A percentile compares a stretch with the other conserved stretches of the same genome.
Conservation (phyloP, 2,797 vertebrate genomes). For the Hemitrygon akajei region DNA sequence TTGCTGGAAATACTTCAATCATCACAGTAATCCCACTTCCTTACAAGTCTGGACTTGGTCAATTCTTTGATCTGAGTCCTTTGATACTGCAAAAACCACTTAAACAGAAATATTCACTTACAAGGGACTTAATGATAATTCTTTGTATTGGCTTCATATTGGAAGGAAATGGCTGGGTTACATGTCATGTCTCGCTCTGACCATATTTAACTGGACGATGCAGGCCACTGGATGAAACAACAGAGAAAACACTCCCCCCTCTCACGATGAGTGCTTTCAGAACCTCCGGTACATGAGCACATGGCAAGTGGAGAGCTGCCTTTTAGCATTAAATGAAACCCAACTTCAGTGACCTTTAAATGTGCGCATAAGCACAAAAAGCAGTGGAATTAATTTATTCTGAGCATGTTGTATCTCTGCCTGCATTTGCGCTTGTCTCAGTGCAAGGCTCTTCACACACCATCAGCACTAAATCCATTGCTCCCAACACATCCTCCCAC, state of each 20-base stretch:
- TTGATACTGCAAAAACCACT: not conserved
- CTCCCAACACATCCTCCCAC: no score
- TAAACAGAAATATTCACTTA: not conserved
- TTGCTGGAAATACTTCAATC: not conserved
- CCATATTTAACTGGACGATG: not conserved
- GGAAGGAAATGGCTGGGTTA: not conserved
- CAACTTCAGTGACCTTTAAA: not conserved
- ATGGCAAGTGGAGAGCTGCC: not conserved
- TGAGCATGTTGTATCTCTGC: not conserved
- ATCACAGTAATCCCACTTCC: not conserved
- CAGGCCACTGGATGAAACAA: not conserved
- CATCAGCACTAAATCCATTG: no score
- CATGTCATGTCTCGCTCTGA: not conserved
- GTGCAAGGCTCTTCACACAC: not conserved
- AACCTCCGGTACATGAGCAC: not conserved
- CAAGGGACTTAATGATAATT: slow-evolving; percentile 18
- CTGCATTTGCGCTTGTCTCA: not conserved
- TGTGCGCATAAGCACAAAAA: not conserved
- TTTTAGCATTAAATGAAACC: not conserved
- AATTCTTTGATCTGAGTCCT: slow-evolving; percentile 11
- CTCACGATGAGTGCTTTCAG: not conserved
- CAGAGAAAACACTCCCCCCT: not conserved
- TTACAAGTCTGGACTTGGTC: not conserved
- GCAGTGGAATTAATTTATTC: not conserved
- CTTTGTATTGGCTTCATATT: not conserved